These are phyloP conservation scores for Drosophila virilis DNA, from an alignment of 1,140 invertebrate species.

Conservation along the genomic window DNA sequence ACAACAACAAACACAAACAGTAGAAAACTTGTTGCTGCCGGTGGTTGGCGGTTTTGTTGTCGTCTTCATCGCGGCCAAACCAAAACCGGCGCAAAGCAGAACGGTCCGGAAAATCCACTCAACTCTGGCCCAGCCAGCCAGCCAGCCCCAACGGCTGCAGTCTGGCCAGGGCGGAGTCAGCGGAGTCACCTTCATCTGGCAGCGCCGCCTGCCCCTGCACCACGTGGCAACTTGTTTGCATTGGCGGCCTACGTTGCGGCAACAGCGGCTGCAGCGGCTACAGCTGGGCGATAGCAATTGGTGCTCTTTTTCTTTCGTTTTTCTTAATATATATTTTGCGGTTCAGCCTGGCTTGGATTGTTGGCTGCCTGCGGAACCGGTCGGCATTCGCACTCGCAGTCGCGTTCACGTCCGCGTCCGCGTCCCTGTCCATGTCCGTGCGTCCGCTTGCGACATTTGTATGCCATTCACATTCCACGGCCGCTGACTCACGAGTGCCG, in stretches of 20 bases:
- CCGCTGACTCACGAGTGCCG: constrained; percentile 66
- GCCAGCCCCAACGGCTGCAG: background rate
- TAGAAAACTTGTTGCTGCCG: constrained; percentile 62
- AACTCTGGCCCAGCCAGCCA: constrained; percentile 4
- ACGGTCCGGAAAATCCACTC: constrained; percentile 66
- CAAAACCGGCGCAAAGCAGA: constrained; percentile 66
- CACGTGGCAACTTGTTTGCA: constrained; percentile 63
- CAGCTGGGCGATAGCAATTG: constrained; percentile 51
- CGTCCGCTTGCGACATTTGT: constrained; percentile 73
- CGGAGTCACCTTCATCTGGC: constrained; percentile 26
- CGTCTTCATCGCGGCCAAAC: constrained; percentile 21
- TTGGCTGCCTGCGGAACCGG: constrained; percentile 46
- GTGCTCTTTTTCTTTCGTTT: constrained; percentile 24
- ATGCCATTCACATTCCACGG: constrained; percentile 78
- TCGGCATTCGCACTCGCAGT: constrained; percentile 22
- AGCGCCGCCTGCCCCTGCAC: background rate
- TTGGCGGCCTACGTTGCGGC: constrained; percentile 28
- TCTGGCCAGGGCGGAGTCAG: background rate
- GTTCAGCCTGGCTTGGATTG: constrained; percentile 46
- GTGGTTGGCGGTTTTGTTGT: constrained; percentile 38
- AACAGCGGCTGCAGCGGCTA: too few species aligned
- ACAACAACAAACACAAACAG: constrained; percentile 32
- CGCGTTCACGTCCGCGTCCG: background rate
- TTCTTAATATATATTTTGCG: constrained; percentile 19
- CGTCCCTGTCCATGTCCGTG: constrained; percentile 18